phyloP scores from a whole-genome alignment of 35 echinoderm and acorn worm species.

The Lytechinus variegatus region DNA sequence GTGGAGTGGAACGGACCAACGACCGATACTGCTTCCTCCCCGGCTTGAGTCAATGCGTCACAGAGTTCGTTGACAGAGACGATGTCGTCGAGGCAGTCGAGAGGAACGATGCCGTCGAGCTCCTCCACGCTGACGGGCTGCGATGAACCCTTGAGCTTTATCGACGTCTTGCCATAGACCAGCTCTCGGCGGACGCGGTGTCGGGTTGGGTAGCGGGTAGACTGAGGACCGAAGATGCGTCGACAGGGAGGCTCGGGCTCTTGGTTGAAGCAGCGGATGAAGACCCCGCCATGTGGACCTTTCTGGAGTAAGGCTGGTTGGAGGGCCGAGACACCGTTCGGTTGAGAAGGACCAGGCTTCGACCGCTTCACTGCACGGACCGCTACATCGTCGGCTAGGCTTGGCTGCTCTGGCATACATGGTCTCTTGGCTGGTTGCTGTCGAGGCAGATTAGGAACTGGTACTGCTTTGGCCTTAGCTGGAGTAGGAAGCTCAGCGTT shows the following conservation, averaged over 20 bases:
- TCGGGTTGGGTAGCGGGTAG: background rate
- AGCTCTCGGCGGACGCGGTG: constrained; percentile 29
- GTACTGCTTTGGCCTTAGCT: no score
- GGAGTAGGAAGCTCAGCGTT: background rate
- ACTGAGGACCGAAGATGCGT: background rate
- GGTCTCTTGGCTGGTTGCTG: no score
- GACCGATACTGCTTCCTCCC: no score
- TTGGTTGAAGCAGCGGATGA: background rate
- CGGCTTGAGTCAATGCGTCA: background rate
- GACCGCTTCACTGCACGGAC: background rate
- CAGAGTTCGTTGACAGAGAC: background rate
- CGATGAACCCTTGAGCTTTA: background rate
- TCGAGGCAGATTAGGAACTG: no score
- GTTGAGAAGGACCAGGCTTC: background rate
- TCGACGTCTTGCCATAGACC: background rate
- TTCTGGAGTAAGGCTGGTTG: background rate
- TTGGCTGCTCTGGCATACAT: no score
- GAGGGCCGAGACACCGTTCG: background rate
- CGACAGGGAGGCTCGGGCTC: background rate
- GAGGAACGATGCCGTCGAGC: constrained; percentile 36
- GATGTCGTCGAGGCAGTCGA: background rate
- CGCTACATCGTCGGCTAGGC: background rate
- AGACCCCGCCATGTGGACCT: background rate
- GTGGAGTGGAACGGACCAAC: background rate
- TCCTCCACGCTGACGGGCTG: background rate